Evolutionary conservation across 2,888 invertebrate genomes (phyloP).

Genomic region (Xestia xanthographa): DNA sequence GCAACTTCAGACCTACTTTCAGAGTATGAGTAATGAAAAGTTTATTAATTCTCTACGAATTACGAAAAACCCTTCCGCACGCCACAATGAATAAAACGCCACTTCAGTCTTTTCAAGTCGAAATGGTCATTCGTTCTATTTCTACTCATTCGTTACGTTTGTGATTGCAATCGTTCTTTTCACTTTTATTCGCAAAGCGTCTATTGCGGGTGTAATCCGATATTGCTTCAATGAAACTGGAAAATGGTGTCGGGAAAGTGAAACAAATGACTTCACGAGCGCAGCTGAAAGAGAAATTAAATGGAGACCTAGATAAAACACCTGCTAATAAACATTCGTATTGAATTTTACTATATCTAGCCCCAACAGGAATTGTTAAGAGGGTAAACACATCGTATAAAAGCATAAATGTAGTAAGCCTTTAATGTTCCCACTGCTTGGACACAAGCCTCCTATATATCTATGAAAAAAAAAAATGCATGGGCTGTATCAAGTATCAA

Average conservation of each 20-base stretch:
- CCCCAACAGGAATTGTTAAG: slow-evolving; percentile 21
- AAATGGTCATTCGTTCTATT: slow-evolving; percentile 41
- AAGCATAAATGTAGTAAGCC: not conserved
- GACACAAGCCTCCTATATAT: not conserved
- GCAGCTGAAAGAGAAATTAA: slow-evolving; percentile 42
- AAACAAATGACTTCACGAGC: slow-evolving; percentile 30
- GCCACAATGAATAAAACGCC: slow-evolving; percentile 37
- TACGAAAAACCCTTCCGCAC: slow-evolving; percentile 29
- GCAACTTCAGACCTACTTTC: too few relatives aligned
- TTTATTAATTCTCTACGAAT: too few relatives aligned
- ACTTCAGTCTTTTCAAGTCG: slow-evolving; percentile 15
- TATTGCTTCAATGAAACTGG: slow-evolving; percentile 45
- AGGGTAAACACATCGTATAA: slow-evolving; percentile 6
- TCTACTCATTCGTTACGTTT: slow-evolving; percentile 44
- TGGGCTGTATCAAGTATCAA: too few relatives aligned
- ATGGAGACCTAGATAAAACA: slow-evolving; percentile 16
- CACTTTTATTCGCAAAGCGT: slow-evolving; percentile 47
- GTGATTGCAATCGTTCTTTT: slow-evolving; percentile 56
- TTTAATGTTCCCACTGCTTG: not conserved
- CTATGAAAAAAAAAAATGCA: too few relatives aligned
- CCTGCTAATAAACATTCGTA: slow-evolving; percentile 29
- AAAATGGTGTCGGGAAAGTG: slow-evolving; percentile 30
- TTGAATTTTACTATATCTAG: slow-evolving; percentile 17
- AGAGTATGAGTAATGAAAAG: too few relatives aligned
- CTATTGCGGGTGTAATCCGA: slow-evolving; percentile 47